Evolutionary conservation across 2,888 invertebrate species (phyloP), one percentile per base, ranked within the genome.

Genomic region (Drosophila affinis): DNA sequence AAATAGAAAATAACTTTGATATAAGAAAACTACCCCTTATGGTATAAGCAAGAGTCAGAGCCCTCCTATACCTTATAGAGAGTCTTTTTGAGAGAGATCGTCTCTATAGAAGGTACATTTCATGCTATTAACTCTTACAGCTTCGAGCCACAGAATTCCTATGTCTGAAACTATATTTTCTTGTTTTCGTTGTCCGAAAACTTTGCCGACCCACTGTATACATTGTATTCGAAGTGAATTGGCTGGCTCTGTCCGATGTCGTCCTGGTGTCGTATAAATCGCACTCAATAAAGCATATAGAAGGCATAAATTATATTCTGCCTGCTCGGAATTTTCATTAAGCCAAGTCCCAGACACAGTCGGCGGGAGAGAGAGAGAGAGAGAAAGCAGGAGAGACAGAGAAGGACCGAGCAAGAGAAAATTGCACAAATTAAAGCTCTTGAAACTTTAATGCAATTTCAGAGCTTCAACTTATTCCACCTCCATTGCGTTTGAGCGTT

Each of bases 221-320:
- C 57, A 57, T 74, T 65, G 69, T 59, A 68, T 56, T 61, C 53
- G 55, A 59, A 62, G 67, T 74, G 72, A 73, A 72, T 72, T 73
- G 84, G 63, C 79, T 62, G 75, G 29, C 53, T 59, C 52, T 72
- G 68, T 63, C 69, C 62, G 77, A 62, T 71, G 80, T 71, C 80
- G 79, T 7, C 72, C 86, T 72, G 83, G 62, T 74, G 76, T 86
- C 83, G 78, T 76, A 84, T 88, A 88, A 84, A 84, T 84, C 83
- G 83, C 83, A 84, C 83, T 84, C 87, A 88, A 84, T 84, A 84
- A 84, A 88, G 74, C 86, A 88, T 82, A 82, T 75, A 76, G 76
- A 75, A 61, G 73, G 76, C 83, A 83, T 83, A 83, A 83, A 83
- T 83, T 86, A 83, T 78, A 76, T 82, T 81, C 79, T 72, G 67